These are phyloP conservation scores for Idaea biselata DNA, from an alignment of 2,888 invertebrate genomes.

Conservation along the genomic window DNA sequence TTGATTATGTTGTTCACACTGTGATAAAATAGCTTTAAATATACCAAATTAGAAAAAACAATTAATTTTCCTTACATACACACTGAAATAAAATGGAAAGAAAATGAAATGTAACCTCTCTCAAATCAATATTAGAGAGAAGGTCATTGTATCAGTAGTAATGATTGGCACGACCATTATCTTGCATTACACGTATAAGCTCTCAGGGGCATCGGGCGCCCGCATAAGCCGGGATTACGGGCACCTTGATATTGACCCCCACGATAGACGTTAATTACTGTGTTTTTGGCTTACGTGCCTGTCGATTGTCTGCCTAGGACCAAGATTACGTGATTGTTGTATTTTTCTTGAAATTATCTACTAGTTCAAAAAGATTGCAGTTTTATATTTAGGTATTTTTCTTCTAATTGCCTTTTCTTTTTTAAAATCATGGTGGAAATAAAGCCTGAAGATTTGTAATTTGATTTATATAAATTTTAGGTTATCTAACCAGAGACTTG, in stretches of 20 bases:
- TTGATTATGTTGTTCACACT: too few species aligned
- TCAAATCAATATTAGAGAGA: constrained; percentile 31
- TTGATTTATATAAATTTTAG: background rate
- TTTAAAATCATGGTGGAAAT: background rate
- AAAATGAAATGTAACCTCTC: constrained; percentile 23
- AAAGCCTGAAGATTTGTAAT: too few species aligned
- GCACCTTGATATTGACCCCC: constrained; percentile 30
- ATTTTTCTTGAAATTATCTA: constrained; percentile 11
- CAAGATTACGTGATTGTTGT: background rate
- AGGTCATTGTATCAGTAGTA: constrained; percentile 26
- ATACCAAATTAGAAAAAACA: too few species aligned
- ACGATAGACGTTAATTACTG: constrained; percentile 24
- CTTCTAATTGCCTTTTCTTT: background rate
- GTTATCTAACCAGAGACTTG: background rate
- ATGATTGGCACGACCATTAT: constrained; percentile 66
- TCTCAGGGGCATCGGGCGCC: constrained; percentile 35
- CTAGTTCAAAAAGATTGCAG: constrained; percentile 9
- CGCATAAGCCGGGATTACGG: constrained; percentile 52
- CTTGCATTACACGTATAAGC: constrained; percentile 54
- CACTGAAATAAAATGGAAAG: background rate
- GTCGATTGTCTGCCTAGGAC: background rate
- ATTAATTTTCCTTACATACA: background rate
- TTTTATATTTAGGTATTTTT: background rate
- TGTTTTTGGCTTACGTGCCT: constrained; percentile 14
- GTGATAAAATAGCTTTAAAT: too few species aligned